These are phyloP conservation scores for Conus canariensis DNA, from an alignment of 2,888 invertebrate species.

Conservation along the genomic window DNA sequence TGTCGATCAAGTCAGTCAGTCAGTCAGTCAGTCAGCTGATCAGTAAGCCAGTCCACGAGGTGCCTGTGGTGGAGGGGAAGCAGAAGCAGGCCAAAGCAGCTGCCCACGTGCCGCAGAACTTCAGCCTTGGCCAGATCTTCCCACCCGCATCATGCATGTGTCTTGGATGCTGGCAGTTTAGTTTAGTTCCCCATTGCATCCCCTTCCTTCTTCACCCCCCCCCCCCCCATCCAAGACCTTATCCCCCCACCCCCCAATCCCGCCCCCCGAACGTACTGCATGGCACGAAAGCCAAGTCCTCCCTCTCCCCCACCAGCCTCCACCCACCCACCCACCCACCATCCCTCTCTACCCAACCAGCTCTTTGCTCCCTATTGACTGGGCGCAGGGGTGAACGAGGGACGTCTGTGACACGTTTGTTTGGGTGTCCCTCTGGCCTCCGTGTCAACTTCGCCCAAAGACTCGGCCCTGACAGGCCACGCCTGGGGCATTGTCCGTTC, in stretches of 20 bases:
- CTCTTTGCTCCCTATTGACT: not conserved
- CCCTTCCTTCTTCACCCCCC: not conserved
- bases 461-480: not conserved
- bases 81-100: too few relatives aligned
- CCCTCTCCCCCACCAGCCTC: too few relatives aligned
- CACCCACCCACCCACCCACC: too few relatives aligned
- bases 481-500: not conserved
- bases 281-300: too few relatives aligned
- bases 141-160: too few relatives aligned
- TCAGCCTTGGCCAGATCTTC: too few relatives aligned
- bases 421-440: constrained; percentile 7
- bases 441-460: constrained; percentile 16
- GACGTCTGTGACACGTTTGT: constrained; percentile 40
- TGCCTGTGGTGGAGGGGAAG: too few relatives aligned
- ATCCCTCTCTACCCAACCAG: too few relatives aligned
- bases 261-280: not conserved
- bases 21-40: not conserved
- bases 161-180: too few relatives aligned
- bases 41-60: too few relatives aligned
- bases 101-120: too few relatives aligned
- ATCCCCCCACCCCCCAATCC: not conserved
- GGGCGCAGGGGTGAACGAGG: not conserved
- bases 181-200: not conserved
- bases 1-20: not conserved
- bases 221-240: not conserved